A percentile compares a stretch with the other conserved stretches of the same genome.
phyloP scores from a whole-genome alignment of 2,888 invertebrate species.

The Drosophila formosana region DNA sequence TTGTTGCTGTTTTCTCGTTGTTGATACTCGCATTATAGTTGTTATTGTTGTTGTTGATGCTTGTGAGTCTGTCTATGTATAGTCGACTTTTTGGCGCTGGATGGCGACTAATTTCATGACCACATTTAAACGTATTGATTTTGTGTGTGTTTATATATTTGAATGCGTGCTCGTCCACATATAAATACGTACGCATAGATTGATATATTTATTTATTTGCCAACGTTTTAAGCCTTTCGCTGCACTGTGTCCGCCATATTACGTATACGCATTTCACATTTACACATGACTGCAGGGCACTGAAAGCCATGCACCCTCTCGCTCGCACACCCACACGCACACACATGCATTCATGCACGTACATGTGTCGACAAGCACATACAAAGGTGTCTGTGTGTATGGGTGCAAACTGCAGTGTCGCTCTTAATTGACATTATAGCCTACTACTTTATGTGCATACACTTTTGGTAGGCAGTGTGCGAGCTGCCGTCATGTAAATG shows the following conservation, averaged over 20 bases:
- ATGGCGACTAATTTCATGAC: slow-evolving; percentile 74
- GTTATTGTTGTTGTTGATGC: slow-evolving; percentile 41
- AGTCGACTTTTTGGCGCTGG: slow-evolving; percentile 73
- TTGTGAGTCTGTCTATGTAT: slow-evolving; percentile 44
- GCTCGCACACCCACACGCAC: background rate
- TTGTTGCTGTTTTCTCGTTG: background rate
- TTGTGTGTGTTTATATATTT: slow-evolving; percentile 40
- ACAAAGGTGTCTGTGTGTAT: slow-evolving; percentile 2
- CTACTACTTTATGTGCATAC: slow-evolving; percentile 79
- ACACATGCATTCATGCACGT: slow-evolving; percentile 14
- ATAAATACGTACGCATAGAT: background rate
- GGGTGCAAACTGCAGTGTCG: slow-evolving; percentile 39
- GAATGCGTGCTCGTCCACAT: background rate
- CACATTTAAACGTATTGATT: slow-evolving; percentile 83
- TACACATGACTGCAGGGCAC: slow-evolving; percentile 75
- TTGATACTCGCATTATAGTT: slow-evolving; percentile 11
- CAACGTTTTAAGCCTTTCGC: slow-evolving; percentile 76
- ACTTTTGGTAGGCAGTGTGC: slow-evolving; percentile 64
- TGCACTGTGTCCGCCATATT: slow-evolving; percentile 54
- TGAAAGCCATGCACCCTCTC: slow-evolving; percentile 47
- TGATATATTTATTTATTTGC: slow-evolving; percentile 56
- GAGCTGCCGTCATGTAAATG: slow-evolving; percentile 65
- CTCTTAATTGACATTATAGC: slow-evolving; percentile 82
- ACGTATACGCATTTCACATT: slow-evolving; percentile 77
- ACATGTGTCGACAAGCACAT: slow-evolving; percentile 4